Base-by-base conservation (phyloP, 1,140 invertebrate species). In the Lerema accius region DNA sequence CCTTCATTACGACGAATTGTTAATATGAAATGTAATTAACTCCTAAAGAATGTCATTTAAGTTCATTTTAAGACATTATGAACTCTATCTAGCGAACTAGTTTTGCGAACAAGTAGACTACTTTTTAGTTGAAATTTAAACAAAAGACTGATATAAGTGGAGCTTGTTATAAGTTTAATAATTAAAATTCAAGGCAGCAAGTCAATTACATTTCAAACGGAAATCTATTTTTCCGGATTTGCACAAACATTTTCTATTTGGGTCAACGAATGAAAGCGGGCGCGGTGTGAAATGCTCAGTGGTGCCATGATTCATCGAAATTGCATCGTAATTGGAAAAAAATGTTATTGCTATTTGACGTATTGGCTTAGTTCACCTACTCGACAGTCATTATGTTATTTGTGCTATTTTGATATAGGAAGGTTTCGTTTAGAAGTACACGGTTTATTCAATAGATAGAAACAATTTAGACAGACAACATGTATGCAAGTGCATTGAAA, bases 251-350 rank as follows among this genome's bases (percentile, higher is more conserved):
- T 82, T 73, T 66, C 71, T 74, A 84, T 84, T 63, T 71, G 62
- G 78, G 76, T 76, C 76, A 79, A 61, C 72, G 71, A 65, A 67
- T 68, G 51, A 69, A 63, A 69, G 53, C 66, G 67, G 55, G 53
- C 53, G 63, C 56, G 55, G 56, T 48, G 63, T 56, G 69, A 69
- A 75, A 75, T 74, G 73, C 71, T 79, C 73, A 71, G 42, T 70
- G 71, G 69, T 65, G 69, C 69, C 71, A 78, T 82, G 82, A 82
- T 82, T 82, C 77, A 82, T 81, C 71, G 73, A 76, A 82, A 82
- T 82, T 84, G 82, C 75, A 73, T 53, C 37, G 76, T 82, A 85
- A 85, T 82, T 85, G 82, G 77, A 85, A 82, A 84, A 85, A 85
- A 83, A 82, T 82, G 73, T 82, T 83, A 85, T 82, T 80, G 76